A percentile compares a stretch with the other conserved stretches of the same genome.
Evolutionary conservation across 2,888 invertebrate genomes (phyloP).

Genomic region (Cheilosia grossa): DNA sequence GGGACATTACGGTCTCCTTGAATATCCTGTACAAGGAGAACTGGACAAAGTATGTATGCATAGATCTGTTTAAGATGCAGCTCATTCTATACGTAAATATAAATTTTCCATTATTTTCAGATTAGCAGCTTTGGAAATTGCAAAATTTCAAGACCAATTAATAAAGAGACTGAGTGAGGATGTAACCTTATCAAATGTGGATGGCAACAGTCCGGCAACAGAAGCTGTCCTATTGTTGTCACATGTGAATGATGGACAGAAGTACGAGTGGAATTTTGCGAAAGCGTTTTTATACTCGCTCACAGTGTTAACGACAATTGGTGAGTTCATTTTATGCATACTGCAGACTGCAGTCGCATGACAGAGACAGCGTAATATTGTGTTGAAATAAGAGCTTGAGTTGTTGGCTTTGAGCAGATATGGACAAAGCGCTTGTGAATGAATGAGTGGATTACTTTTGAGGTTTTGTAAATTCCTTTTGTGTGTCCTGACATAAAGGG

Average conservation of each 20-base stretch:
- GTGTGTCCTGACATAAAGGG: conserved; percentile 4
- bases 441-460: conserved; percentile 44
- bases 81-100: conserved; percentile 11
- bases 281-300: conserved; percentile 97
- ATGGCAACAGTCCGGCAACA: conserved; percentile 81
- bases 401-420: conserved; percentile 32
- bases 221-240: conserved; percentile 82
- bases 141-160: conserved; percentile 92
- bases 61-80: neutral
- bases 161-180: conserved; percentile 91
- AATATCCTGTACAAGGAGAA: conserved; percentile 95
- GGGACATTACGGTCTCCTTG: conserved; percentile 94
- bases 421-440: conserved; percentile 2
- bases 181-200: conserved; percentile 85
- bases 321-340: conserved; percentile 84
- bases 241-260: conserved; percentile 81
- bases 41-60: conserved; percentile 90
- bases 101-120: conserved; percentile 76
- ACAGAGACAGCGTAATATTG: conserved; percentile 28
- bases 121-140: conserved; percentile 83
- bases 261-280: conserved; percentile 94
- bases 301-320: conserved; percentile 96
- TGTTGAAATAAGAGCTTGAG: conserved; percentile 13
- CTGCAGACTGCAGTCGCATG: conserved; percentile 9
- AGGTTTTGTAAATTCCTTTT: conserved; percentile 33